Evolutionary conservation across 2,113 vertebrate genomes (phyloP), one percentile per base, ranked within the genome.

Genomic region (Pao palembangensis): DNA sequence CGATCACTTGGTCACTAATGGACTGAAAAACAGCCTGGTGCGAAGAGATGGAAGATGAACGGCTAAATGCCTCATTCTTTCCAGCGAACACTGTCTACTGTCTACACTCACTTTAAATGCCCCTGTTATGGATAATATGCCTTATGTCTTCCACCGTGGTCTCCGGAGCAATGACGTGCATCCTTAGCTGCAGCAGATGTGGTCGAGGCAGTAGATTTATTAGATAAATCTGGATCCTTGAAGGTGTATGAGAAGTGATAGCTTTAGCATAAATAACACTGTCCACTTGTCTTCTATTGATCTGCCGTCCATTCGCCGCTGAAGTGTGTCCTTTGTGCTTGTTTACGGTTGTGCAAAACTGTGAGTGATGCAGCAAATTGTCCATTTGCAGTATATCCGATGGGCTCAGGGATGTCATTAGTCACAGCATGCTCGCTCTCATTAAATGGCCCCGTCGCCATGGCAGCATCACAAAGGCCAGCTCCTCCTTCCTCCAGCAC

Each of bases 321-420:
- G 51, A 78, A 66, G 69, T 76, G 75, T 79, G 80, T 68, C 57
- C n/a, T 79, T 61, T 71, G 56, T 61, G 60, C 67, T 71, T 85
- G 81, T 79, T 66, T 77, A 69, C 79, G 80, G 79, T 67, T 76
- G 79, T 79, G 66, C 38, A 5, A 63, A 71, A 69, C 51, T 85
- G 79, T 76, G 80, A 86, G 77, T 75, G 82, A 88, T 87, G 78
- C 84, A 82, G 80, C 76, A 85, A 83, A 89, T 89, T 87, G 85
- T 87, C 83, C 83, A 85, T 89, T 87, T 85, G 87, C 81, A 73
- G 73, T 82, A 75, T 83, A 88, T 91, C 87, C 80, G 85, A 87
- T 88, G 86, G 85, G 86, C 84, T 83, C 87, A 85, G 83, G 78
- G 81, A 84, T 89, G 89, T 87, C 88, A 91, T 91, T 90, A 90